Percentiles rank a stretch among this genome's conserved stretches.
phyloP scores from a whole-genome alignment of 2,888 invertebrate species.

The Bugulina stolonifera region DNA sequence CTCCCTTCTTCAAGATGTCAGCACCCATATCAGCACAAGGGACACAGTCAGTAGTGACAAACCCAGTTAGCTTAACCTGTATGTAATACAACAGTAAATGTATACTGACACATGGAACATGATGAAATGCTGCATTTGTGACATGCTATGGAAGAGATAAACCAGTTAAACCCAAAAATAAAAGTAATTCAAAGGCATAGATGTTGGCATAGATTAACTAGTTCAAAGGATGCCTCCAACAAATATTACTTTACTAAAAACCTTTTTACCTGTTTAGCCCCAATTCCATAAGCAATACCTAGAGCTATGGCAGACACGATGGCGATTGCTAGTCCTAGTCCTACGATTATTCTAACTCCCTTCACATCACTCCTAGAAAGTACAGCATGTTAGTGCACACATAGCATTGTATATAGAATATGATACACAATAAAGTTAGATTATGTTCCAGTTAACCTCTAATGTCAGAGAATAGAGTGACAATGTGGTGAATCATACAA shows the following conservation, averaged over 20 bases:
- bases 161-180: too few species aligned
- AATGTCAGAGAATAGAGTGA: too few species aligned
- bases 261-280: not conserved
- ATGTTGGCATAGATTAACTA: too few species aligned
- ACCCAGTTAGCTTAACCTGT: constrained; percentile 66
- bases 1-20: constrained; percentile 63
- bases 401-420: too few species aligned
- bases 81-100: not conserved
- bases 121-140: not conserved
- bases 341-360: not conserved
- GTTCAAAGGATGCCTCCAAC: too few species aligned
- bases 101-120: not conserved
- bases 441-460: too few species aligned
- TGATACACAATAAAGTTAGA: too few species aligned
- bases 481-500: too few species aligned
- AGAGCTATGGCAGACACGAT: constrained; percentile 1
- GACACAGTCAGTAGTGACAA: constrained; percentile 64
- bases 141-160: too few species aligned
- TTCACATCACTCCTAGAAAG: constrained; percentile 10
- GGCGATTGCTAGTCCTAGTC: not conserved
- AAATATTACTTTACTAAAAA: too few species aligned
- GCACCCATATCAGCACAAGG: constrained; percentile 65
- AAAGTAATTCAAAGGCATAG: too few species aligned
- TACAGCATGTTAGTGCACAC: too few species aligned
- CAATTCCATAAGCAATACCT: not conserved